A percentile compares a stretch with the other conserved stretches of the same genome.
These are phyloP conservation scores for Drosophila pectinifera DNA, from an alignment of 1,140 invertebrate genomes.

Conservation along the genomic window DNA sequence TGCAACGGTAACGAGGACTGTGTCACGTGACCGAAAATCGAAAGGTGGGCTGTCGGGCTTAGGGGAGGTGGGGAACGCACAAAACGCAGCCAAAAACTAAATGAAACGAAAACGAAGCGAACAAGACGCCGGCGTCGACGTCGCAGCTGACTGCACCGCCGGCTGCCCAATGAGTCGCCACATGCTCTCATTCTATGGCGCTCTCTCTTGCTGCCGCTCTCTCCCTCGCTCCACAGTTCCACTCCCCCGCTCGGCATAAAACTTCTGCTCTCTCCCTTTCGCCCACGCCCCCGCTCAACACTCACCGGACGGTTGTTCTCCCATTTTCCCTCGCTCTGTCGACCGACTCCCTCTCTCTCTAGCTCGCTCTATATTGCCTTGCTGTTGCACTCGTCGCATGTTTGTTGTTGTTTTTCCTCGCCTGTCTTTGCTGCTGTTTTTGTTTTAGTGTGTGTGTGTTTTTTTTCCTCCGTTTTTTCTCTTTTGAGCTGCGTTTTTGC, in stretches of 20 bases:
- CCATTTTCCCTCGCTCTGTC: slow-evolving; percentile 11
- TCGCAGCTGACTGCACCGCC: slow-evolving; percentile 35
- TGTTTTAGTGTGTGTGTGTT: slow-evolving; percentile 17
- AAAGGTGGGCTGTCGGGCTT: slow-evolving; percentile 12
- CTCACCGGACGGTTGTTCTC: slow-evolving; percentile 4
- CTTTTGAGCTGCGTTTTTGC: slow-evolving; percentile 61
- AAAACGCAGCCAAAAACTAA: slow-evolving; percentile 43
- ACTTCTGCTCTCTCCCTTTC: neutral
- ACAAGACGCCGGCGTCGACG: slow-evolving; percentile 45
- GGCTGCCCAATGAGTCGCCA: slow-evolving; percentile 51
- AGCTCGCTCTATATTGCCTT: slow-evolving; percentile 14
- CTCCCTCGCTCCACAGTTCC: slow-evolving; percentile 3
- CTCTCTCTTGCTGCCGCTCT: slow-evolving; percentile 13
- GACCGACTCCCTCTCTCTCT: slow-evolving; percentile 15
- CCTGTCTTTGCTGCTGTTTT: slow-evolving; percentile 9
- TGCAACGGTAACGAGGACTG: slow-evolving; percentile 4
- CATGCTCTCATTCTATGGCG: slow-evolving; percentile 3
- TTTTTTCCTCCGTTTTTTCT: slow-evolving; percentile 35
- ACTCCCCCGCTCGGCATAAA: neutral
- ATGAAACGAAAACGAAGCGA: slow-evolving; percentile 49
- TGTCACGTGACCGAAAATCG: slow-evolving; percentile 51
- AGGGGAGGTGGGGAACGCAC: slow-evolving; percentile 30
- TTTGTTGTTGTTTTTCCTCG: slow-evolving; percentile 20
- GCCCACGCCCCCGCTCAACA: slow-evolving; percentile 2
- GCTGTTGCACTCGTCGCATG: slow-evolving; percentile 33